Conservation (phyloP, 2,888 invertebrate species). For the Tiliacea aurago region DNA sequence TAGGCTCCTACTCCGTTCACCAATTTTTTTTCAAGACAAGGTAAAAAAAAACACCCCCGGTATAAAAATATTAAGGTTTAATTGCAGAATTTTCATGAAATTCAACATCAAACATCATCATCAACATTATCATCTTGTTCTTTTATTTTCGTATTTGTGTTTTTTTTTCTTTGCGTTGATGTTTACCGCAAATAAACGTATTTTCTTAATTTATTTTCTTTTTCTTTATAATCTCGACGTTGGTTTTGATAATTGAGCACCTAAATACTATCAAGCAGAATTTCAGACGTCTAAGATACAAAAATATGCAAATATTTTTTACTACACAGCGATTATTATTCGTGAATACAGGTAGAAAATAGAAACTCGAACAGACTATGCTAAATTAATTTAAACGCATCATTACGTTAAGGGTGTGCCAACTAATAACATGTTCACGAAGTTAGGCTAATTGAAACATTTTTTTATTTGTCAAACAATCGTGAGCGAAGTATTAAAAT, state of each 20-base stretch:
- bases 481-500: constrained; percentile 46
- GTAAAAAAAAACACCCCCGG: too few species aligned
- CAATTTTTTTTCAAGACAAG: too few species aligned
- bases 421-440: constrained; percentile 14
- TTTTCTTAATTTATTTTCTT: too few species aligned
- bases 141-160: too few species aligned
- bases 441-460: constrained; percentile 37
- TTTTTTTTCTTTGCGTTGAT: too few species aligned
- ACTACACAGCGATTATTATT: not conserved
- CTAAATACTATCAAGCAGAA: not conserved
- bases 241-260: not conserved
- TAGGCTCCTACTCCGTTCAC: too few species aligned
- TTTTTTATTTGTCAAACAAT: constrained; percentile 41
- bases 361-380: not conserved
- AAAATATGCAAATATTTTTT: too few species aligned
- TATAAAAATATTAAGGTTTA: not conserved
- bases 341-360: not conserved
- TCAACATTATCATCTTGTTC: too few species aligned
- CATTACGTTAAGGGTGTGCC: not conserved
- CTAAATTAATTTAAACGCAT: not conserved
- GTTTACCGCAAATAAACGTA: too few species aligned
- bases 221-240: not conserved
- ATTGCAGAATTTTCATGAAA: not conserved
- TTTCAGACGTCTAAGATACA: not conserved
- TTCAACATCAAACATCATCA: not conserved